Base-by-base conservation (phyloP, 2,113 vertebrate species). In the Lethenteron camtschaticum region DNA sequence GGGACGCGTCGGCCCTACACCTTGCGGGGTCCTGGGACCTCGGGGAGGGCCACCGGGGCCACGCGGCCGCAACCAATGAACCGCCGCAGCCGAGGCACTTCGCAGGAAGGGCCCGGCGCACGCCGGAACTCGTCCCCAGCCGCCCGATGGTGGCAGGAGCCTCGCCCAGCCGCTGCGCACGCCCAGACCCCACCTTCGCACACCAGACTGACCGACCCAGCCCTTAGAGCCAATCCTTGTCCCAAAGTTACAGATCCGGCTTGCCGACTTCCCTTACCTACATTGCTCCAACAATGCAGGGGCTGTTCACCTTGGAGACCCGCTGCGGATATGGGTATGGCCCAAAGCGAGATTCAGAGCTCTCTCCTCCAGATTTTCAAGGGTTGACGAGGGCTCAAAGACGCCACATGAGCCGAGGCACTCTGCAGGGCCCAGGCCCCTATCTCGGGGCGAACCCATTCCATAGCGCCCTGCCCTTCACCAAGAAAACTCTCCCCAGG, bases 191-290 rank as follows among this genome's bases (percentile, higher is more conserved):
- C 10, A 1, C 2, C 24, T 58, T 58, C 5, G 41, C 72, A 2
- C 4, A 11, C 10, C 12, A 66, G 0, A 1, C 9, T 63, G 10
- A 66, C 2, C 13, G 70, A 10, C 9, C 56, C 56, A 4, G 3
- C 71, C 60, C 60, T 66, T 20, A 66, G 60, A 66, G 60, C 60
- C 60, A 66, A 66, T 66, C 60, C 6, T 66, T 66, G 60, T 66
- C 24, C 71, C 70, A 11, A 68, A 72, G 8, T 12, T 9, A 58
- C 4, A 0, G 71, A 14, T 57, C 14, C 1, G 71, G 55, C 63
- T 73, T 71, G 1, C 20, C 18, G 13, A 41, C 9, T 73, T 73
- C 13, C 20, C 10, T 2, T 69, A 68, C 8, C 69, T 8, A 14
- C 56, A 57, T 11, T 2, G 1, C 20, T 73, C 72, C 13, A 68